Evolutionary conservation across 2,888 invertebrate species (phyloP).

Genomic region (Conops quadrifasciatus): DNA sequence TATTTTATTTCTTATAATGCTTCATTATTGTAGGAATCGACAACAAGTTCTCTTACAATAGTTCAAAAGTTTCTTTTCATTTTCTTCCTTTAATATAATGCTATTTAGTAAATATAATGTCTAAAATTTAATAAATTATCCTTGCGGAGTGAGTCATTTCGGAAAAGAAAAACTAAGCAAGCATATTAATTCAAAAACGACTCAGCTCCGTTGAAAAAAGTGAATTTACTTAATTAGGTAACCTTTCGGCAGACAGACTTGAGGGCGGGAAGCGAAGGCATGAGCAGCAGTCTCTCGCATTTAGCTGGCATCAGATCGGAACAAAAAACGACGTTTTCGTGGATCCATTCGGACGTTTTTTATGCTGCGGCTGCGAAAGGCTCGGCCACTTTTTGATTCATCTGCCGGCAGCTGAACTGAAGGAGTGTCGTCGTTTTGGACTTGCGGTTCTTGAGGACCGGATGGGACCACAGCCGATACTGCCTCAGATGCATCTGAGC

Average conservation of each 20-base stretch:
- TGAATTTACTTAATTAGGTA: constrained; percentile 26
- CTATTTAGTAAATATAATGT: constrained; percentile 24
- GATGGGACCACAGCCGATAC: neutral
- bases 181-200: constrained; percentile 29
- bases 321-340: constrained; percentile 66
- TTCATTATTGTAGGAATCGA: neutral
- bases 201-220: constrained; percentile 8
- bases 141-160: constrained; percentile 11
- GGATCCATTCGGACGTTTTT: constrained; percentile 64
- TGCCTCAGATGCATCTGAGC: no score
- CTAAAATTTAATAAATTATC: constrained; percentile 35
- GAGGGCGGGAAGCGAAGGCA: constrained; percentile 29
- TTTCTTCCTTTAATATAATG: constrained; percentile 27
- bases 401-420: constrained; percentile 26
- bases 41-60: no score
- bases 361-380: constrained; percentile 63
- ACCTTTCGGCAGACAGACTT: constrained; percentile 21
- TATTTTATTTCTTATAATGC: constrained; percentile 24
- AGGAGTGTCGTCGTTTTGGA: neutral
- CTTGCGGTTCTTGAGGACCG: neutral
- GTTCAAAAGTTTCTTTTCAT: neutral
- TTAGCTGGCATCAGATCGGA: constrained; percentile 62
- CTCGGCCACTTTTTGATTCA: constrained; percentile 62
- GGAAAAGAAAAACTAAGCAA: constrained; percentile 29
- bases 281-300: constrained; percentile 29